Percentiles rank a stretch among this genome's conserved stretches.
Evolutionary conservation across 2,888 invertebrate genomes (phyloP).

Genomic region (Troides oblongomaculatus): DNA sequence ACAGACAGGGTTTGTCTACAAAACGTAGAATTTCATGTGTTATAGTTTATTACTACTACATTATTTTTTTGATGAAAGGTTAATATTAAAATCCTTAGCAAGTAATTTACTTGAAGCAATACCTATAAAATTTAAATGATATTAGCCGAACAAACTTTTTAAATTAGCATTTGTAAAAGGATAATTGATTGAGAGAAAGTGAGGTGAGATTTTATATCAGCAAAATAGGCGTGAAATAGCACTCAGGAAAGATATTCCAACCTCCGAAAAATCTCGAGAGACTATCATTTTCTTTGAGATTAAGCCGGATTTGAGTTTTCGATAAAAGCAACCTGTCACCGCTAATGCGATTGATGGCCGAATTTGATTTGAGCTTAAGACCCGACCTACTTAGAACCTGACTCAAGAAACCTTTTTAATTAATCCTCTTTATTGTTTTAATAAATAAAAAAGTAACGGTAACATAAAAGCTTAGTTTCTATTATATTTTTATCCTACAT

Average conservation of each 20-base stretch:
- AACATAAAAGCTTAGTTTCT: background rate
- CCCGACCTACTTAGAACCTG: slow-evolving; percentile 4
- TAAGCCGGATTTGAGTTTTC: slow-evolving; percentile 26
- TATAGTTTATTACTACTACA: too few relatives aligned
- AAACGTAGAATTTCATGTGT: too few relatives aligned
- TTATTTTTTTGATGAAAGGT: too few relatives aligned
- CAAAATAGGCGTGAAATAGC: slow-evolving; percentile 15
- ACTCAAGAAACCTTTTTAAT: slow-evolving; percentile 4
- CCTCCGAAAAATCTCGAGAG: slow-evolving; percentile 21
- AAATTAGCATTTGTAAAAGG: background rate
- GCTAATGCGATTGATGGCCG: slow-evolving; percentile 29
- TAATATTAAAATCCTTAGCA: background rate
- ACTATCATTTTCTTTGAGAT: slow-evolving; percentile 27
- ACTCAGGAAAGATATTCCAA: slow-evolving; percentile 11
- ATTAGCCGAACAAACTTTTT: background rate
- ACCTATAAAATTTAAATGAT: background rate
- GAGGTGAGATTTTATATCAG: background rate
- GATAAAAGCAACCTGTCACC: slow-evolving; percentile 31
- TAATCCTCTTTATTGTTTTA: background rate
- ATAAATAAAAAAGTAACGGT: background rate
- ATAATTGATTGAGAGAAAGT: background rate
- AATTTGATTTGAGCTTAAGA: slow-evolving; percentile 26
- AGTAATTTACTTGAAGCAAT: background rate
- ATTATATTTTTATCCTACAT: too few relatives aligned
- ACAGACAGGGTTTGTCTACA: too few relatives aligned